Evolutionary conservation across 2,113 vertebrate genomes (phyloP), one percentile per base, ranked within the genome.

Genomic region (Trematomus loennbergii): DNA sequence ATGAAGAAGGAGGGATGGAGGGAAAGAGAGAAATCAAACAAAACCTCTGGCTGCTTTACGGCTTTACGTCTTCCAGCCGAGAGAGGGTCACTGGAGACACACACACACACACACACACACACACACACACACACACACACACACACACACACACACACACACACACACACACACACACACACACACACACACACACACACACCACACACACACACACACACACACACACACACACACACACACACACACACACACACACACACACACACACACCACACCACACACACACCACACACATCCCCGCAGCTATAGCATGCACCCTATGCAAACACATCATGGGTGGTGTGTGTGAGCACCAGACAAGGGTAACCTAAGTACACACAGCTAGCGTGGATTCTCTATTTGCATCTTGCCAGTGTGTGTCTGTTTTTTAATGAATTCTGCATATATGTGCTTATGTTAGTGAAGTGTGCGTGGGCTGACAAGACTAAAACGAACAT

Each of bases 11-110:
- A 76, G 46, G 75, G 61, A 83, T 22, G 29, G 54, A 83, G 48
- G 17, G 48, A 89, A 36, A 58, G 29, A 65, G 16, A 55, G 55
- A 89, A 91, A 94, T 89, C 87, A 93, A 92, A 94, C 88, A 90
- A 87, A 87, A 87, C 75, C 55, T 78, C 84, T 73, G 85, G 82
- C 84, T 84, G 87, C 87, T 90, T 80, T 58, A 48, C 84, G 83
- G 87, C 87, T 90, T 80, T 58, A 48, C 73, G 82, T 90, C 86
- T 81, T 89, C 67, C 64, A 87, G 84, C 78, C 65, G 78, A 67
- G 82, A 79, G 72, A 78, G 85, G 90, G 89, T 93, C 91, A 87
- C 87, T 70, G 72, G 78, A 86, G 87, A 82, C 80, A 84, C 85
- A 84, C 64, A n/a, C 69, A 71, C 79, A 25, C 25, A 25, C 25